A percentile compares a stretch with the other conserved stretches of the same genome.
Evolutionary conservation across 1,140 invertebrate species (phyloP).

Genomic region (Mylabris phalerata): DNA sequence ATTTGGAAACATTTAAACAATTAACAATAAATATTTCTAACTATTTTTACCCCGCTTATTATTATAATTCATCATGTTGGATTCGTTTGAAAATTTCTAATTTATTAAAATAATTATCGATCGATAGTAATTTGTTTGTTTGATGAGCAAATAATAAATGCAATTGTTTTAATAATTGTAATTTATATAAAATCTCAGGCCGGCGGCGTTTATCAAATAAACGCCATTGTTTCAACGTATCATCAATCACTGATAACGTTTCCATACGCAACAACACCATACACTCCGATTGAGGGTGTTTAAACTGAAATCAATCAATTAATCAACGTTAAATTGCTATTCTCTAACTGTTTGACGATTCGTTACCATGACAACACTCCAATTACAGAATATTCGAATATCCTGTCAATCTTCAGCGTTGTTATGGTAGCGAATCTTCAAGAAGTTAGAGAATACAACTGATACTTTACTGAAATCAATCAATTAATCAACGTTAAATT

Average conservation of each 20-base stretch:
- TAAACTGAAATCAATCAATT: conserved; percentile 16
- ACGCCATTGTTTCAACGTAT: conserved; percentile 29
- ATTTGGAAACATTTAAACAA: no score
- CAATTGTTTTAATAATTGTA: conserved; percentile 27
- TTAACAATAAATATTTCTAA: no score
- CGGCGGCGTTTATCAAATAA: conserved; percentile 19
- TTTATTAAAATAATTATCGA: conserved; percentile 24
- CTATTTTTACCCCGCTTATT: neutral
- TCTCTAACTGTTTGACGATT: neutral
- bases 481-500: no score
- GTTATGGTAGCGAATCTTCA: neutral
- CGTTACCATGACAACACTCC: no score
- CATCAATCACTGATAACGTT: conserved; percentile 26
- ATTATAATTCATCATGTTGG: neutral
- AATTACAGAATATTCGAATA: no score
- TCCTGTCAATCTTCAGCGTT: no score
- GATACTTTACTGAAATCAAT: neutral
- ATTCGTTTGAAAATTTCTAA: conserved; percentile 3
- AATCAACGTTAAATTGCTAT: no score
- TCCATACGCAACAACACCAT: conserved; percentile 26
- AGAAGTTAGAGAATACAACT: conserved; percentile 1
- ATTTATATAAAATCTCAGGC: conserved; percentile 23
- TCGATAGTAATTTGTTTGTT: conserved; percentile 12
- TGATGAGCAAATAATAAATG: conserved; percentile 32
- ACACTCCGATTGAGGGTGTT: conserved; percentile 25